Evolutionary conservation across 2,797 vertebrate species (phyloP).

Genomic region (Gephyroberyx darwinii): DNA sequence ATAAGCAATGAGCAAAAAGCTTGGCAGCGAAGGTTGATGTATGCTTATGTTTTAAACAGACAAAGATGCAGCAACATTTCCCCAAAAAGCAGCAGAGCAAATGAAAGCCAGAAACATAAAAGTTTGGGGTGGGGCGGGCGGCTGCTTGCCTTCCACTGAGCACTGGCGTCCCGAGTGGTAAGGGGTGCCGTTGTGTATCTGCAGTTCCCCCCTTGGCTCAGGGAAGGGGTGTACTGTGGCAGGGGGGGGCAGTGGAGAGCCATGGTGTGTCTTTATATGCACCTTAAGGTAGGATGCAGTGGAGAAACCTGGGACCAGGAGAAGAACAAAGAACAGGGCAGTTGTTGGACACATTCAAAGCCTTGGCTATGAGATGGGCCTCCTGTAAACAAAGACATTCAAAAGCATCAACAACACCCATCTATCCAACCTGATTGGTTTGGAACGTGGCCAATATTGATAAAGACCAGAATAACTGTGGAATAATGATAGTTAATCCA

Average conservation of each 20-base stretch:
- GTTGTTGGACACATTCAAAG: slow-evolving; percentile 67
- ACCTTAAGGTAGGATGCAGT: slow-evolving; percentile 99
- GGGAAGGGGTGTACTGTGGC: slow-evolving; percentile 86
- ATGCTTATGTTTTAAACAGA: slow-evolving; percentile 54
- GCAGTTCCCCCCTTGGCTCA: slow-evolving; percentile 91
- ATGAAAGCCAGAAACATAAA: slow-evolving; percentile 76
- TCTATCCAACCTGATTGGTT: background rate
- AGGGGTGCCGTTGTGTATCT: slow-evolving; percentile 96
- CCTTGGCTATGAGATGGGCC: slow-evolving; percentile 48
- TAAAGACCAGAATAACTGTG: slow-evolving; percentile 10
- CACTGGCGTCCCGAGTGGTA: slow-evolving; percentile 99
- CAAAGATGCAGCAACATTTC: slow-evolving; percentile 63
- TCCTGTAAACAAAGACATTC: slow-evolving; percentile 25
- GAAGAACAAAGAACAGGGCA: slow-evolving; percentile 80
- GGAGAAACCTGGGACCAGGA: slow-evolving; percentile 95
- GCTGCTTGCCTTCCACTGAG: slow-evolving; percentile 99
- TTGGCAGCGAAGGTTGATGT: slow-evolving; percentile 65
- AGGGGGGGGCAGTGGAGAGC: slow-evolving; percentile 86
- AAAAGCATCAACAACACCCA: background rate
- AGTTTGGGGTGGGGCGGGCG: slow-evolving; percentile 71
- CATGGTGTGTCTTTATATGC: slow-evolving; percentile 99
- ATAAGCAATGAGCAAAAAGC: slow-evolving; percentile 49
- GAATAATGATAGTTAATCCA: background rate
- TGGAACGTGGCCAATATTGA: slow-evolving; percentile 4
- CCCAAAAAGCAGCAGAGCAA: slow-evolving; percentile 75